Percentiles rank a stretch among this genome's conserved stretches.
These are phyloP conservation scores for Drosophila novamexicana DNA, from an alignment of 1,140 invertebrate genomes.

Conservation along the genomic window DNA sequence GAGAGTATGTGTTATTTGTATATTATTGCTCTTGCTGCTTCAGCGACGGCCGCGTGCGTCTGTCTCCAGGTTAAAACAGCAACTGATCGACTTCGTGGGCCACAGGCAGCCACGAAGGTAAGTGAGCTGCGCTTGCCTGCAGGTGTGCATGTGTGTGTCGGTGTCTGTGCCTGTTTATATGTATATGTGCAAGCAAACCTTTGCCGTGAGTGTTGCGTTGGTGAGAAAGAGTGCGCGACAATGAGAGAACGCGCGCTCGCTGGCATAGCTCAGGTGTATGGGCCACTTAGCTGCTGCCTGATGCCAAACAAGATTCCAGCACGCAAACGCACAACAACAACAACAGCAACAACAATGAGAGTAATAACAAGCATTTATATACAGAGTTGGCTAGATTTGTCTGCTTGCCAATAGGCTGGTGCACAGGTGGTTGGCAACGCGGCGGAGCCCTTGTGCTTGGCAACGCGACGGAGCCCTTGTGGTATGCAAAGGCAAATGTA, in stretches of 20 bases:
- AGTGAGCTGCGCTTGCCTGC: conserved; percentile 63
- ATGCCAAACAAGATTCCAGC: conserved; percentile 74
- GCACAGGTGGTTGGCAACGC: conserved; percentile 48
- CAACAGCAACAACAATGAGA: conserved; percentile 38
- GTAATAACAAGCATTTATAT: conserved; percentile 7
- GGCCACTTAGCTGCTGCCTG: conserved; percentile 37
- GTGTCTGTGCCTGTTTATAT: not conserved
- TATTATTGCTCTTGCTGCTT: conserved; percentile 20
- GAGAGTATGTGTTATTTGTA: conserved; percentile 35
- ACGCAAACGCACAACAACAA: conserved; percentile 58
- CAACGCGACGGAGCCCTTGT: conserved; percentile 34
- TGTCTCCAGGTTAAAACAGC: conserved; percentile 64
- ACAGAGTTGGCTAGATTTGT: conserved; percentile 21
- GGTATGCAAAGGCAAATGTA: conserved; percentile 24
- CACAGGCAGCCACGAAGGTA: conserved; percentile 69
- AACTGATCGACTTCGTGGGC: conserved; percentile 66
- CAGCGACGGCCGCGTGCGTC: conserved; percentile 58
- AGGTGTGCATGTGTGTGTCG: conserved; percentile 6
- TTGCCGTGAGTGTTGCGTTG: conserved; percentile 12
- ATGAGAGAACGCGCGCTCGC: not conserved
- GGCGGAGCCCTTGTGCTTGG: conserved; percentile 29
- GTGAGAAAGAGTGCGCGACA: not conserved
- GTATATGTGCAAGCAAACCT: conserved; percentile 8
- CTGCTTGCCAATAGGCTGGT: conserved; percentile 59
- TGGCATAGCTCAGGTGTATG: conserved; percentile 48